phyloP scores from a whole-genome alignment of 1,140 invertebrate genomes.

The Dendroctonus valens region DNA sequence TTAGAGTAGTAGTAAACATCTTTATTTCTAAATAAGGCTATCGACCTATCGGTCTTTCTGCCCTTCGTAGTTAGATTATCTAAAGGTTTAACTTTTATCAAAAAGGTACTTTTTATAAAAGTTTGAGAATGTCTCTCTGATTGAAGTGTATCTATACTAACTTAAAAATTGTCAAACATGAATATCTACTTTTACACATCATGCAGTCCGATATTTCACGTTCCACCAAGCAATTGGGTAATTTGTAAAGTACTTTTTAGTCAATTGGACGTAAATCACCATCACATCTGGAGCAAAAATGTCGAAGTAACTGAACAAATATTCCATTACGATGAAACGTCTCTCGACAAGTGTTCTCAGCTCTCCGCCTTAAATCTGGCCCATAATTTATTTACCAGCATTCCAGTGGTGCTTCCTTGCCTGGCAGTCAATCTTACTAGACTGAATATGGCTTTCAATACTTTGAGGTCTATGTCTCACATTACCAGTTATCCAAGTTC shows the following conservation, averaged over 20 bases:
- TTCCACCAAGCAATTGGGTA: background rate
- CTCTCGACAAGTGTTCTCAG: slow-evolving; percentile 57
- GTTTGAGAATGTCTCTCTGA: too few species aligned
- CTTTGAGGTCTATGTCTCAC: slow-evolving; percentile 78
- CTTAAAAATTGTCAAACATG: background rate
- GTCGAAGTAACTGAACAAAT: slow-evolving; percentile 71
- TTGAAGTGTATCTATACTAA: background rate
- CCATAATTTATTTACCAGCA: slow-evolving; percentile 84
- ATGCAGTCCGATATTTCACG: too few species aligned
- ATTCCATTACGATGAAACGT: slow-evolving; percentile 51
- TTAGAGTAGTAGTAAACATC: too few species aligned
- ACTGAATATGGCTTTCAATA: slow-evolving; percentile 90
- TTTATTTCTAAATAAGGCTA: too few species aligned
- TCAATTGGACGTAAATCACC: slow-evolving; percentile 60
- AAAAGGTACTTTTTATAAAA: too few species aligned
- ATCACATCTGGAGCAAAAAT: slow-evolving; percentile 70
- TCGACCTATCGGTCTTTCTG: too few species aligned
- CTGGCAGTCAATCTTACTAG: slow-evolving; percentile 80
- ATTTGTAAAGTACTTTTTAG: slow-evolving; percentile 39
- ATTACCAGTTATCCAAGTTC: slow-evolving; percentile 86
- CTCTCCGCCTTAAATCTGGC: slow-evolving; percentile 80
- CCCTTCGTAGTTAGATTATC: too few species aligned
- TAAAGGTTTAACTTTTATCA: too few species aligned
- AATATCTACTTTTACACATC: too few species aligned
- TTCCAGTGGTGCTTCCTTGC: slow-evolving; percentile 87